These are phyloP conservation scores for Pelobates cultripes DNA, from an alignment of 2,797 vertebrate genomes.

Conservation along the genomic window DNA sequence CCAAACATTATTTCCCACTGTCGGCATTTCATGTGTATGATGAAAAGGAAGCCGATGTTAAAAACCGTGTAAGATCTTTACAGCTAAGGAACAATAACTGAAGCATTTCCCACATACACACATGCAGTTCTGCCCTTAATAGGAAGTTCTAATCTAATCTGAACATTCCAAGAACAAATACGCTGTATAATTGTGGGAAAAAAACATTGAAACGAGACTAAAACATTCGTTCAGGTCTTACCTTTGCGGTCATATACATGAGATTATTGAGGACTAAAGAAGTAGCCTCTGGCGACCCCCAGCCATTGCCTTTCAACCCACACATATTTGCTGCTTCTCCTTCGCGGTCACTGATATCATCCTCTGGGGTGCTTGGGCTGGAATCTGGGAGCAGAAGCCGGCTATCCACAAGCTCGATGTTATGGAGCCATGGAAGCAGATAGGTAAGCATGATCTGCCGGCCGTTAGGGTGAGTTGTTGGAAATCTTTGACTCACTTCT, in stretches of 20 bases:
- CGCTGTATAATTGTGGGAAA: not conserved
- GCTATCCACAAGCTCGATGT: constrained; percentile 94
- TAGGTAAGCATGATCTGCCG: constrained; percentile 98
- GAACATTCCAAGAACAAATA: not conserved
- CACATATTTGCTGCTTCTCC: constrained; percentile 72
- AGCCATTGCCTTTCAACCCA: constrained; percentile 90
- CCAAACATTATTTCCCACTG: too few species aligned
- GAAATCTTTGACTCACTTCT: constrained; percentile 97
- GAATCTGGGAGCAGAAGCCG: constrained; percentile 90
- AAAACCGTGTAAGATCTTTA: too few species aligned
- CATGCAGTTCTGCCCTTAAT: too few species aligned
- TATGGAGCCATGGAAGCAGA: constrained; percentile 94
- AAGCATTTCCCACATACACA: too few species aligned
- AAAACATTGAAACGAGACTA: not conserved
- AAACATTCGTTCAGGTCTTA: constrained; percentile 57
- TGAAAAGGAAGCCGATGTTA: too few species aligned
- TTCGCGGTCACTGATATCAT: constrained; percentile 79
- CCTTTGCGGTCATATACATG: constrained; percentile 99
- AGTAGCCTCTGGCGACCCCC: constrained; percentile 96
- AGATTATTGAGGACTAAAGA: constrained; percentile 97
- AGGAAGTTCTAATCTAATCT: not conserved
- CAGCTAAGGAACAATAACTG: too few species aligned
- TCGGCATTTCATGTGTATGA: too few species aligned
- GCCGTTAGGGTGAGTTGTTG: constrained; percentile 94
- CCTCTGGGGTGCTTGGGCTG: constrained; percentile 93